phyloP scores from a whole-genome alignment of 2,113 vertebrate species.

The Hystrix cristata region DNA sequence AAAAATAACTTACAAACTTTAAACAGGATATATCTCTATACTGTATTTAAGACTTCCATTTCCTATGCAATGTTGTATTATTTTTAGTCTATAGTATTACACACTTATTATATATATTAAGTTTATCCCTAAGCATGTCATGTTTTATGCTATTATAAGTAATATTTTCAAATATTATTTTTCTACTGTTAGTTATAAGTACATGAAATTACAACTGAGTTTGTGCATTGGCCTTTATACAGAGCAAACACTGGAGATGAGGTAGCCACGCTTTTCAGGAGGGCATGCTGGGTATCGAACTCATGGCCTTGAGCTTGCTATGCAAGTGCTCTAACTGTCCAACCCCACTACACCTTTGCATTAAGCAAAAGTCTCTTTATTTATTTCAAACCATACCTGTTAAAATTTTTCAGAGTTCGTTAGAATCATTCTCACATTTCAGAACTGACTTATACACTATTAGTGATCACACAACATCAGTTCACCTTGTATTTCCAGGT shows the following conservation, averaged over 20 bases:
- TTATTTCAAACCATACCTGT: not conserved
- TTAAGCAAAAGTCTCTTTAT: not conserved
- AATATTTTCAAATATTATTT: not conserved
- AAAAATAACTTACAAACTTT: not conserved
- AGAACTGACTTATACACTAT: not conserved
- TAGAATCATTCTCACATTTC: not conserved
- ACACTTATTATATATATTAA: not conserved
- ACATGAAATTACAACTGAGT: not conserved
- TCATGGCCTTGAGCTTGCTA: too few species aligned
- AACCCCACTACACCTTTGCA: not conserved
- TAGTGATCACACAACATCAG: not conserved
- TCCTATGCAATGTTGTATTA: not conserved
- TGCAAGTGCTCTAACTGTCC: too few species aligned
- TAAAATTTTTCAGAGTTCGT: constrained; percentile 8
- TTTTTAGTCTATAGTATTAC: not conserved
- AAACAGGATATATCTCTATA: not conserved
- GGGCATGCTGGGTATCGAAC: too few species aligned
- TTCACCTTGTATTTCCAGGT: not conserved
- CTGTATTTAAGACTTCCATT: not conserved
- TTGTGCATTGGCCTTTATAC: not conserved
- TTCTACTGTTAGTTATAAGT: not conserved
- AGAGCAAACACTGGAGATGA: not conserved
- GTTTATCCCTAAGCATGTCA: not conserved
- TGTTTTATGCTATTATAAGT: not conserved
- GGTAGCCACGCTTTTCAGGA: not conserved